Evolutionary conservation across 2,113 vertebrate genomes (phyloP).

Genomic region (Macaca nemestrina): DNA sequence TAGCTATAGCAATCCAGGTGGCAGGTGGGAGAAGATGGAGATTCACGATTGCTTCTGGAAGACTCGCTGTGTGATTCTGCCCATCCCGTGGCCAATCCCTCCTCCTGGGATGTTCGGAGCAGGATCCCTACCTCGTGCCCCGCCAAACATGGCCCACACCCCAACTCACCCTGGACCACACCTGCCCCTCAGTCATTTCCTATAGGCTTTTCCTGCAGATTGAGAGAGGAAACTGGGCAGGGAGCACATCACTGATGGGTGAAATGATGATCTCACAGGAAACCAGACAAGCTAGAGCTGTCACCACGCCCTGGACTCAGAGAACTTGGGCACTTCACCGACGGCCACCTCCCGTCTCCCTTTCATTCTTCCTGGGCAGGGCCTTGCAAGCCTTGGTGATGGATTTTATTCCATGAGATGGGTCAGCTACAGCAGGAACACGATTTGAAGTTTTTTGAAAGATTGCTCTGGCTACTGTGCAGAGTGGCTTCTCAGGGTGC

Average conservation of each 20-base stretch:
- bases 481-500: neutral
- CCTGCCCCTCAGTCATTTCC: neutral
- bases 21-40: neutral
- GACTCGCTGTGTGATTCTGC: neutral
- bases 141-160: neutral
- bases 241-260: neutral
- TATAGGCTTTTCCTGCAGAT: neutral
- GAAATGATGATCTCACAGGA: constrained; percentile 13
- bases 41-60: neutral
- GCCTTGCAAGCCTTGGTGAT: neutral
- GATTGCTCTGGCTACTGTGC: neutral
- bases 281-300: neutral
- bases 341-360: neutral
- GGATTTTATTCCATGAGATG: neutral
- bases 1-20: neutral
- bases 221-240: neutral
- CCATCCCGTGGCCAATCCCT: too few relatives aligned
- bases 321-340: neutral
- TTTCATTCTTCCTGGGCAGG: neutral
- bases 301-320: neutral
- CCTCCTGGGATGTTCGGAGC: neutral
- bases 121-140: too few relatives aligned
- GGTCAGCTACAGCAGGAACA: too few relatives aligned
- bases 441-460: neutral
- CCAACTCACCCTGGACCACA: neutral